Evolutionary conservation across 2,888 invertebrate species (phyloP).

Genomic region (Phania funesta): DNA sequence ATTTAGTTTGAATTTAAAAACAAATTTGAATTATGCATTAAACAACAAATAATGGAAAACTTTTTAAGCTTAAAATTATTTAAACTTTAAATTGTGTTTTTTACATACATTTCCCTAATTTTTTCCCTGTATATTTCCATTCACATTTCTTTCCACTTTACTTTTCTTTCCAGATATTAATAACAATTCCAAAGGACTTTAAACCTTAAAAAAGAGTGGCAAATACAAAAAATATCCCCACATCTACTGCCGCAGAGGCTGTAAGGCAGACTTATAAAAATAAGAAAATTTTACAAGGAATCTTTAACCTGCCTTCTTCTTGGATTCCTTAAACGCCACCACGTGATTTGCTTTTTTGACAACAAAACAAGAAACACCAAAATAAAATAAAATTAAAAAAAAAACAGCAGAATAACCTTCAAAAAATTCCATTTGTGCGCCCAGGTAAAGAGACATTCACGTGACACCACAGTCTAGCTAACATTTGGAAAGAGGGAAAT

Average conservation of each 20-base stretch:
- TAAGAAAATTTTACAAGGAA: slow-evolving; percentile 15
- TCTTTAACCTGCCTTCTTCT: slow-evolving; percentile 33
- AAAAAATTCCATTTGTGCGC: slow-evolving; percentile 18
- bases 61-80: no score
- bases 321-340: slow-evolving; percentile 46
- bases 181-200: slow-evolving; percentile 52
- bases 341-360: slow-evolving; percentile 60
- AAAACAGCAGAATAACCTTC: slow-evolving; percentile 48
- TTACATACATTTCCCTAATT: not conserved
- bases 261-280: slow-evolving; percentile 33
- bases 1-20: no score
- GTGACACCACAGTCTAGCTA: slow-evolving; percentile 35
- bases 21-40: no score
- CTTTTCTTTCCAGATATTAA: slow-evolving; percentile 72
- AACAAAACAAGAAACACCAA: slow-evolving; percentile 29
- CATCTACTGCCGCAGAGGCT: slow-evolving; percentile 36
- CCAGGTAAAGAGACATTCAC: slow-evolving; percentile 32
- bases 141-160: slow-evolving; percentile 54
- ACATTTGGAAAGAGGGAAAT: not conserved
- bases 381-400: not conserved
- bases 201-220: slow-evolving; percentile 52
- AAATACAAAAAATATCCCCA: slow-evolving; percentile 46
- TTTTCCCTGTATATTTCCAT: slow-evolving; percentile 2
- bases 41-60: no score
- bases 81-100: not conserved